Evolutionary conservation across 2,888 invertebrate genomes (phyloP).

Genomic region (Luperina testacea): DNA sequence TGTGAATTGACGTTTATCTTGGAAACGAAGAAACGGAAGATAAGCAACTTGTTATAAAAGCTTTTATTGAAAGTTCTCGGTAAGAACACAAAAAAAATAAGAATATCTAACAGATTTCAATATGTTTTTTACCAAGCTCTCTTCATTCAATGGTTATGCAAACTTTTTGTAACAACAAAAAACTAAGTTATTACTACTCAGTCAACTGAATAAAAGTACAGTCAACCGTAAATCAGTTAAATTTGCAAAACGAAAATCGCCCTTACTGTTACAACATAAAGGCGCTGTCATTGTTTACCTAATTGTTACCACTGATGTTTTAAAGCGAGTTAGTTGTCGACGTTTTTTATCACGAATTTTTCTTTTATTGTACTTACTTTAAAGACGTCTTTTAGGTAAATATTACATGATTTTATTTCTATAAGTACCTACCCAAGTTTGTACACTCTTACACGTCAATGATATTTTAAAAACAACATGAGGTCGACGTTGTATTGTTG

Average conservation of each 20-base stretch:
- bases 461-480: background rate
- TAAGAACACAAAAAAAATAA: conserved; percentile 1
- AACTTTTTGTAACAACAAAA: conserved; percentile 8
- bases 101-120: conserved; percentile 13
- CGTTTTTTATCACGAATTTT: too few species aligned
- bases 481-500: background rate
- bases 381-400: background rate
- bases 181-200: background rate
- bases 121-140: conserved; percentile 23
- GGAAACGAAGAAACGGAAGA: conserved; percentile 73
- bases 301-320: background rate
- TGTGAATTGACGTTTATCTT: conserved; percentile 77
- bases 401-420: background rate
- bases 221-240: background rate
- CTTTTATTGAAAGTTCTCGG: conserved; percentile 68
- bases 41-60: conserved; percentile 75
- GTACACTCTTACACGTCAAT: background rate
- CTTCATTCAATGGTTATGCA: conserved; percentile 23
- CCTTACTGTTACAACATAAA: background rate
- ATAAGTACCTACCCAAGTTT: background rate
- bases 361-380: background rate
- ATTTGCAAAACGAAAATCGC: background rate
- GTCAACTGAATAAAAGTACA: background rate
- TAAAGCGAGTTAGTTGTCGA: background rate
- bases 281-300: background rate